Percentiles rank a stretch among this genome's conserved stretches.
Evolutionary conservation across 2,113 vertebrate genomes (phyloP).

Genomic region (Parus major): DNA sequence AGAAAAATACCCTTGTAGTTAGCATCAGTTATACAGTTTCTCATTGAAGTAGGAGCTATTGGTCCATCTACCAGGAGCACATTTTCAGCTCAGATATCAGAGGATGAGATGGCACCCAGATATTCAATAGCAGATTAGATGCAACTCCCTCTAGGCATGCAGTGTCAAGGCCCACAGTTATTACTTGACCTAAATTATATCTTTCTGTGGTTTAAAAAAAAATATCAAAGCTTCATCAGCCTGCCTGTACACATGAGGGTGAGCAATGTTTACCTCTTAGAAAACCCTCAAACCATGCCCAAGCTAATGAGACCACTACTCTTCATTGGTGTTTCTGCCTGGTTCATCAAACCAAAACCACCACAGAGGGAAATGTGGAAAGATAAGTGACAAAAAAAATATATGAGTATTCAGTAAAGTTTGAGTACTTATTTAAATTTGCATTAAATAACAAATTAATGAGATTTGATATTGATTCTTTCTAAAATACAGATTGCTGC

Average conservation of each 20-base stretch:
- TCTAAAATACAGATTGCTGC: background rate
- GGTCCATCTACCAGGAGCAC: background rate
- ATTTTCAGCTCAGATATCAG: slow-evolving; percentile 69
- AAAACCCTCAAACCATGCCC: background rate
- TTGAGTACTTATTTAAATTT: background rate
- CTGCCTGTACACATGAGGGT: background rate
- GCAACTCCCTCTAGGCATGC: background rate
- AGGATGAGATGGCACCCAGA: slow-evolving; percentile 43
- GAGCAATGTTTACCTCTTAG: background rate
- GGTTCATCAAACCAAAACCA: accelerated
- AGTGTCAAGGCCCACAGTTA: slow-evolving; percentile 48
- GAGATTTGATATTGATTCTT: background rate
- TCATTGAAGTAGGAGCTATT: slow-evolving; percentile 48
- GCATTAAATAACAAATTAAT: background rate
- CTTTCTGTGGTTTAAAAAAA: slow-evolving; percentile 53
- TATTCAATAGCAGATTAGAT: slow-evolving; percentile 49
- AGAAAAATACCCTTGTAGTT: slow-evolving; percentile 2
- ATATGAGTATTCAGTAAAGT: background rate
- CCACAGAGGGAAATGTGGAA: background rate
- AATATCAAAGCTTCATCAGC: slow-evolving; percentile 32
- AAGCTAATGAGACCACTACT: background rate
- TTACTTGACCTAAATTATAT: slow-evolving; percentile 36
- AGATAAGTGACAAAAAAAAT: background rate
- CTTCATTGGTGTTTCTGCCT: background rate
- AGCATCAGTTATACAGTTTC: background rate